Conservation (phyloP, 1,140 invertebrate genomes). For the Chironomus striatipennis region DNA sequence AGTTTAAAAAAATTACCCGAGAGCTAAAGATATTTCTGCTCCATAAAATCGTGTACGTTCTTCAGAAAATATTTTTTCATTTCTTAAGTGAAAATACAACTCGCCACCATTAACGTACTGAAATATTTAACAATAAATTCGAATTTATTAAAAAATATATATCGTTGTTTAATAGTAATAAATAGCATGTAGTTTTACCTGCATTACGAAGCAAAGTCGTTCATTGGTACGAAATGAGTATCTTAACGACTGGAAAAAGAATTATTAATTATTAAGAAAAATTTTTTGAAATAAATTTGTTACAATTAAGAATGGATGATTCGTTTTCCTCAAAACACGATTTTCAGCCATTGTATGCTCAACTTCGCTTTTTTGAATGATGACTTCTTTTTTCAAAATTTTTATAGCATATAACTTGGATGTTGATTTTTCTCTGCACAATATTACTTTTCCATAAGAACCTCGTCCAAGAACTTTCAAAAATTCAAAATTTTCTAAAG, state of each 20-base stretch:
- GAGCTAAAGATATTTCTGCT: constrained; percentile 95
- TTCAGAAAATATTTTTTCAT: constrained; percentile 87
- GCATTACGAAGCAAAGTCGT: constrained; percentile 98
- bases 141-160: too few relatives aligned
- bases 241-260: constrained; percentile 83
- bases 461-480: constrained; percentile 97
- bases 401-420: constrained; percentile 95
- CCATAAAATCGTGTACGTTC: constrained; percentile 96
- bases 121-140: too few relatives aligned
- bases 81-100: constrained; percentile 94
- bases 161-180: too few relatives aligned
- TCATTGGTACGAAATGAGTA: constrained; percentile 99
- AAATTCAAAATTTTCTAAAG: constrained; percentile 88
- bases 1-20: constrained; percentile 73
- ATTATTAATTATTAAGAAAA: too few relatives aligned
- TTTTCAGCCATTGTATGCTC: constrained; percentile 98
- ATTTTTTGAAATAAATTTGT: too few relatives aligned
- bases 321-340: constrained; percentile 89
- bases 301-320: constrained; percentile 98
- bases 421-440: constrained; percentile 92
- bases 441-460: constrained; percentile 98
- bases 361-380: constrained; percentile 98
- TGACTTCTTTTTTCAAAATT: constrained; percentile 98
- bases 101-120: constrained; percentile 91
- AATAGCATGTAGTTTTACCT: too few relatives aligned